Evolutionary conservation across 2,888 invertebrate species (phyloP).

Genomic region (Trichacis sp.): DNA sequence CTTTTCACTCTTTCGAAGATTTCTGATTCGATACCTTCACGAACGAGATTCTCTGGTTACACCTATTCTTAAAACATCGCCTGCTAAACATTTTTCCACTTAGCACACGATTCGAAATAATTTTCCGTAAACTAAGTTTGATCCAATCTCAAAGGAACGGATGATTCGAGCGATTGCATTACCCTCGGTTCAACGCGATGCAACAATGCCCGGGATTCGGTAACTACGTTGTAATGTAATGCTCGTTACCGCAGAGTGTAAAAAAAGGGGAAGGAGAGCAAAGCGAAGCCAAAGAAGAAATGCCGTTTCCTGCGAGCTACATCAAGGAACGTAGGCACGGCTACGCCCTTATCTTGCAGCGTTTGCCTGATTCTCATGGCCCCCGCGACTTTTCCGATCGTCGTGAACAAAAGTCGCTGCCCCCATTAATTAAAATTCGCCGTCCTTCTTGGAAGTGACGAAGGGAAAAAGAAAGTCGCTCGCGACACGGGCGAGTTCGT

Average conservation of each 20-base stretch:
- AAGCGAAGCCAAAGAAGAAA: constrained; percentile 19
- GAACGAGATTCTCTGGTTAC: too few species aligned
- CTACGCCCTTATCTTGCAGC: constrained; percentile 52
- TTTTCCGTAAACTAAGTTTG: neutral
- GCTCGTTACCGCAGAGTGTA: constrained; percentile 28
- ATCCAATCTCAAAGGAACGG: constrained; percentile 9
- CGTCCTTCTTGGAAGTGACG: neutral
- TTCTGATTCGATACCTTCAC: too few species aligned
- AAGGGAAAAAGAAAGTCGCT: too few species aligned
- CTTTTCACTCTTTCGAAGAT: too few species aligned
- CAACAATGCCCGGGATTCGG: constrained; percentile 33
- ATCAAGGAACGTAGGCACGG: constrained; percentile 15
- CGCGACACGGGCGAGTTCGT: too few species aligned
- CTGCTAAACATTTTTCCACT: too few species aligned
- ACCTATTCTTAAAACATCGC: too few species aligned
- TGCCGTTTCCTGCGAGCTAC: constrained; percentile 40
- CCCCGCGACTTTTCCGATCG: constrained; percentile 50
- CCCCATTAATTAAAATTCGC: neutral
- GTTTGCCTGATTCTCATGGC: constrained; percentile 53
- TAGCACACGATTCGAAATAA: too few species aligned
- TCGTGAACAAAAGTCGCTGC: constrained; percentile 47
- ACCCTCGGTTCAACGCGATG: constrained; percentile 32
- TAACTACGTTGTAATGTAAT: constrained; percentile 22
- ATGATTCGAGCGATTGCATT: constrained; percentile 24
- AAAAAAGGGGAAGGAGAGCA: constrained; percentile 2